Percentiles rank a stretch among this genome's conserved stretches.
These are phyloP conservation scores for Hipposideros larvatus DNA, from an alignment of 2,797 vertebrate genomes.

Conservation along the genomic window DNA sequence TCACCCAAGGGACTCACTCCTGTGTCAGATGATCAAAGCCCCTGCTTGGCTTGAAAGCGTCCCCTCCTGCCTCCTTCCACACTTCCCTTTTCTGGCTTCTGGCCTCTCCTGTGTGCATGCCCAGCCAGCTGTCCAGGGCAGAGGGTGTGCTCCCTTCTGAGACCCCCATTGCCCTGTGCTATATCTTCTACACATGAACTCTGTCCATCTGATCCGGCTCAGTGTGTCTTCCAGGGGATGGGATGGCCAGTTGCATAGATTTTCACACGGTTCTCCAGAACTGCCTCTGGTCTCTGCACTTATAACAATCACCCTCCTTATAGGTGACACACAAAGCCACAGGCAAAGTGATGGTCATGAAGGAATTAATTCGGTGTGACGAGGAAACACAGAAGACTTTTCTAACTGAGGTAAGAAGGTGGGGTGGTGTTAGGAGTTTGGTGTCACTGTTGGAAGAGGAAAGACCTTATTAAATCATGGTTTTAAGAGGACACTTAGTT, in stretches of 20 bases:
- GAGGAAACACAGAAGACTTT: slow-evolving; percentile 98
- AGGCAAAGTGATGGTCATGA: slow-evolving; percentile 99
- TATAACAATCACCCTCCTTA: slow-evolving; percentile 71
- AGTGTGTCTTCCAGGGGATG: background rate
- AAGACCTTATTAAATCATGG: background rate
- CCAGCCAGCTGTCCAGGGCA: slow-evolving; percentile 5
- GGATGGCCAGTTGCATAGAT: background rate
- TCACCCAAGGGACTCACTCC: slow-evolving; percentile 5
- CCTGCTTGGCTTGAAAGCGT: slow-evolving; percentile 77
- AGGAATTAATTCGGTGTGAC: slow-evolving; percentile 96
- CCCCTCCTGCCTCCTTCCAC: background rate
- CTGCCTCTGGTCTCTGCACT: background rate
- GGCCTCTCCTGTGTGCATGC: slow-evolving; percentile 57
- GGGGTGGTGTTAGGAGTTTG: background rate
- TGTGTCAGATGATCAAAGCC: slow-evolving; percentile 44
- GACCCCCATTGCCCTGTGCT: background rate
- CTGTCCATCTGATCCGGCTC: slow-evolving; percentile 15
- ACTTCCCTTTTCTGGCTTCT: slow-evolving; percentile 33
- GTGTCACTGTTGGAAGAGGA: background rate
- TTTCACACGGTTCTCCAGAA: background rate
- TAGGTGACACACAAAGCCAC: slow-evolving; percentile 97
- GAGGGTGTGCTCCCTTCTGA: background rate
- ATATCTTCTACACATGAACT: background rate
- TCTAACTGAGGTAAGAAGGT: slow-evolving; percentile 93
- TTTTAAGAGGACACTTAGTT: slow-evolving; percentile 32